Evolutionary conservation across 2,888 invertebrate genomes (phyloP).

Genomic region (Gastracanthus pulcherrimus): DNA sequence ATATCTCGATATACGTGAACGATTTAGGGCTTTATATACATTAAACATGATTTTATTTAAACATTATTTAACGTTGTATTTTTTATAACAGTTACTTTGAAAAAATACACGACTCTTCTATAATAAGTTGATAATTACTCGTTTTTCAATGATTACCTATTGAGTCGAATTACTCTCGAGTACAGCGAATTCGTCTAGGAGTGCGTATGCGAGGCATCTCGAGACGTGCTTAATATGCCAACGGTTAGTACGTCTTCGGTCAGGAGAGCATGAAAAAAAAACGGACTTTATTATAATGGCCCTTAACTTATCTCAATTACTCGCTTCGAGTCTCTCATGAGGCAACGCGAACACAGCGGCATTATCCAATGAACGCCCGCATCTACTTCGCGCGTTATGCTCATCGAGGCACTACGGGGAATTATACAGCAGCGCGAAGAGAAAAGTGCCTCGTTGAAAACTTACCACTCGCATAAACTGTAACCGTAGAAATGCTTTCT

Average conservation of each 20-base stretch:
- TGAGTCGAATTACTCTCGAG: too few relatives aligned
- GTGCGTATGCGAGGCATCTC: too few relatives aligned
- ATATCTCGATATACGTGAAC: too few relatives aligned
- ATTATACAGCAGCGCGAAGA: slow-evolving; percentile 21
- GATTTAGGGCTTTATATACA: too few relatives aligned
- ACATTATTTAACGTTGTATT: too few relatives aligned
- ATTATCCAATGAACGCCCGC: slow-evolving; percentile 51
- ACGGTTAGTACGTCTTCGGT: slow-evolving; percentile 28
- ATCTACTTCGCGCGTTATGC: slow-evolving; percentile 16
- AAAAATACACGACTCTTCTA: too few relatives aligned
- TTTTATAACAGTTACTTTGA: too few relatives aligned
- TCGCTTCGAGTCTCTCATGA: slow-evolving; percentile 13
- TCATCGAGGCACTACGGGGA: not conserved
- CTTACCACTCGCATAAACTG: not conserved
- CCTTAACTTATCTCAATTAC: slow-evolving; percentile 54
- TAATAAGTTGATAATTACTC: too few relatives aligned
- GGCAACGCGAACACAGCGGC: not conserved
- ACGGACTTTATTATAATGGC: slow-evolving; percentile 44
- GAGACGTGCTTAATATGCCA: slow-evolving; percentile 4
- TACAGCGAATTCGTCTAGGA: too few relatives aligned
- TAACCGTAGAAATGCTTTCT: not conserved
- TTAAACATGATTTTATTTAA: too few relatives aligned
- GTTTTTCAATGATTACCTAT: too few relatives aligned
- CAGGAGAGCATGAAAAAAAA: slow-evolving; percentile 36
- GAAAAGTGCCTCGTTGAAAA: slow-evolving; percentile 27